Base-by-base conservation (phyloP, 2,113 vertebrate genomes). In the Hymenochirus boettgeri region DNA sequence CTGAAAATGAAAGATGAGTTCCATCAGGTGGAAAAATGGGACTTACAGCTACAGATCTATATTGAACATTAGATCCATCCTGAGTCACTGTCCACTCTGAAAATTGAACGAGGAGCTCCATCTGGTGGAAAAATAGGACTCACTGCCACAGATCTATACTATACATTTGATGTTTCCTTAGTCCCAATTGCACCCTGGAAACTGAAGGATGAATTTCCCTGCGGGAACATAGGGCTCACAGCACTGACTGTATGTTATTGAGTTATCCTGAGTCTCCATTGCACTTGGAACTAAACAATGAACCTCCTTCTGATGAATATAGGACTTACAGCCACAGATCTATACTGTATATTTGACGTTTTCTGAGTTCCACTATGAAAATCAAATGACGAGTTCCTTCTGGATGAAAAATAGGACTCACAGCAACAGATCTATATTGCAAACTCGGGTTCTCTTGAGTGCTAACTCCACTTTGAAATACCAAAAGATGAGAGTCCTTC, bases 31-130 rank as follows among this genome's bases (percentile, higher is more conserved):
- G 91, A 3, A 89, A 90, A 89, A 94, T 91, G 57, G 93, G 93
- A 66, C 93, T 95, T 59, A 91, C 85, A 1, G 93, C 92, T 12
- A 80, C 91, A 0, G 96, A 99, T 51, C 91, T 91, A 71, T 91
- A 88, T 69, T 87, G 85, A 1, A 83, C 87, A 47, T 88, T 90
- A 21, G 83, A 85, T 69, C 50, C 76, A 89, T 57, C 77, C 73
- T 1, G 45, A 0, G 90, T 93, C 2, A 13, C 17, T n/a, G 1
- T 42, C 9, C 39, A 42, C 39, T 23, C 25, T 65, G 87, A 53
- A 89, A 90, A 65, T 81, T 77, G 71, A 85, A 87, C 15, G 57
- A 58, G 3, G 73, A 77, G 26, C 76, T 80, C 78, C 63, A 15
- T 57, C 63, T 18, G 63, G 63, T 48, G 63, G 63, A 37, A 65